Evolutionary conservation across 2,888 invertebrate species (phyloP), one percentile per base, ranked within the genome.

Genomic region (Hipparchia sbordonii): DNA sequence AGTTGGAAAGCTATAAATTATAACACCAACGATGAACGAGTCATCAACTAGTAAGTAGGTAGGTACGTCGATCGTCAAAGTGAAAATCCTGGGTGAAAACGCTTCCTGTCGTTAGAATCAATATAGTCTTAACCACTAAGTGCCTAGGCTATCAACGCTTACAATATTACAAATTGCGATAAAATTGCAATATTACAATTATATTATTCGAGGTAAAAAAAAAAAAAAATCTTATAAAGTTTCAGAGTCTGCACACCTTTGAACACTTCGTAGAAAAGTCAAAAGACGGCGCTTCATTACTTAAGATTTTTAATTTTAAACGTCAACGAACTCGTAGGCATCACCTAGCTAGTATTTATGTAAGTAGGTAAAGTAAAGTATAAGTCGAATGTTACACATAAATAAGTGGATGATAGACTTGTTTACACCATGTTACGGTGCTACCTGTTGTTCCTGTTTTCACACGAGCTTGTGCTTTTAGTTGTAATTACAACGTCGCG

Each of bases 1-100:
- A 65, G 9, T 67, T 67, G 13, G 67, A 56, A 45, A 67, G 67
- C 67, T 46, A 67, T 56, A 56, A 67, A 67, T 67, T 67, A 67
- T 66, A 33, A 57, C 56, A 67, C 45, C 6, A 33, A 57, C 52
- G 33, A 65, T 33, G 23, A 39, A 39, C 39, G 39, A 39, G 39
- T 52, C 65, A 65, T 52, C 63, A 39, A 4, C 3, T 39, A 39
- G 48, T 33, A 48, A 6, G 65, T 33, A 12, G 8, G 13, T 59
- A 61, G 12, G 48, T 48, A 8, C 48, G 45, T 61, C n/a, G n/a
- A 13, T 65, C 65, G 65, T 33, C 63, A 65, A 65, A 51, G 65
- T 65, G 65, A 65, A 65, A 65, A 51, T 65, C 51, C 23, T 33
- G 33, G 51, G 57, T 57, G 67, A 67, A 67, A 56, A 45, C 67